phyloP scores from a whole-genome alignment of 2,888 invertebrate species.

The Anodontia alba region DNA sequence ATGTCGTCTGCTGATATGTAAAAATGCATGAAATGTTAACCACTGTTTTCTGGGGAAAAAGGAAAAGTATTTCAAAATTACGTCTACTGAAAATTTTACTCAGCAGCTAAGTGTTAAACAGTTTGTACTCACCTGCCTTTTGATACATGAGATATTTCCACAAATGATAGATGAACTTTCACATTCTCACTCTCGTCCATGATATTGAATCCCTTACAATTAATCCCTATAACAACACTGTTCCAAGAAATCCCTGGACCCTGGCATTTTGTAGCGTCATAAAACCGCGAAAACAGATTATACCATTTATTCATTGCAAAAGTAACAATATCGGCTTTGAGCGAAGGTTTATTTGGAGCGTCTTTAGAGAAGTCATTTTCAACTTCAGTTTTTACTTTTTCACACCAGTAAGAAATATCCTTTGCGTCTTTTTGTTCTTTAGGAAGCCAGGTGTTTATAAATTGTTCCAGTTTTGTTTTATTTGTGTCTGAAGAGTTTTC shows the following conservation, averaged over 20 bases:
- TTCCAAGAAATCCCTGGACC: constrained; percentile 60
- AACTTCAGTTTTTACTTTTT: constrained; percentile 61
- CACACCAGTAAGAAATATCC: constrained; percentile 58
- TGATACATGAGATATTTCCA: constrained; percentile 69
- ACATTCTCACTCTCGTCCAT: constrained; percentile 75
- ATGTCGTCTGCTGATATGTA: no score
- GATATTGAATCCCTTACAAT: constrained; percentile 73
- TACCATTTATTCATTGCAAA: constrained; percentile 77
- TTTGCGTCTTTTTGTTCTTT: constrained; percentile 53
- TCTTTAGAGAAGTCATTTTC: constrained; percentile 64
- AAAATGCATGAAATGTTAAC: no score
- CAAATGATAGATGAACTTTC: constrained; percentile 67
- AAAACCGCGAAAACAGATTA: constrained; percentile 76
- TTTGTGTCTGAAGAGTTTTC: constrained; percentile 65
- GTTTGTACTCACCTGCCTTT: constrained; percentile 65
- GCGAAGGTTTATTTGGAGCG: constrained; percentile 50
- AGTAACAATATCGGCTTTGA: constrained; percentile 73
- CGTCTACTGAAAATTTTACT: no score
- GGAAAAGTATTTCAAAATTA: no score
- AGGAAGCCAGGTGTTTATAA: constrained; percentile 75
- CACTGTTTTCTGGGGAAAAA: no score
- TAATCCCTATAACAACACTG: constrained; percentile 73
- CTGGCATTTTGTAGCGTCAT: constrained; percentile 71
- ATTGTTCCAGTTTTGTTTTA: constrained; percentile 67
- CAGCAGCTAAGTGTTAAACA: no score